Evolutionary conservation across 2,113 vertebrate species (phyloP).

Genomic region (Pogonocichla stellata): DNA sequence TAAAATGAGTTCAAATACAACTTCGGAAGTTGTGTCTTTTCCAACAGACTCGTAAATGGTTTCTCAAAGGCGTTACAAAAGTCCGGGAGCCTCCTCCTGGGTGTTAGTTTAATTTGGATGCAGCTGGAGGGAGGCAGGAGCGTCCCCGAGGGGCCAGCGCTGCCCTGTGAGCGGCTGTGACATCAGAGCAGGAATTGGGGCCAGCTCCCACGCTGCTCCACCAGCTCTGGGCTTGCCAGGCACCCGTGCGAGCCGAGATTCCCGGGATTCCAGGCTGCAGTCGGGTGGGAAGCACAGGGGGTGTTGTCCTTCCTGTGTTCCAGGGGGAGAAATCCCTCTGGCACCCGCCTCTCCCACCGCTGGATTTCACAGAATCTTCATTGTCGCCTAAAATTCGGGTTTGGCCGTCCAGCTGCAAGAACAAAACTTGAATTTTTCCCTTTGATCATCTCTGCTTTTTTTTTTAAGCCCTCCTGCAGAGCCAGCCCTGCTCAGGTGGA

Average conservation of each 20-base stretch:
- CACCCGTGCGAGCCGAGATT: background rate
- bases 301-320: background rate
- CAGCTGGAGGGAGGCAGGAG: background rate
- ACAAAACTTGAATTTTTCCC: background rate
- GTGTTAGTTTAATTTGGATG: background rate
- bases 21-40: background rate
- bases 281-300: background rate
- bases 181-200: background rate
- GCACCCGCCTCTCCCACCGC: background rate
- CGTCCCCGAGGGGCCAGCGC: background rate
- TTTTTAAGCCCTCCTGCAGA: background rate
- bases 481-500: background rate
- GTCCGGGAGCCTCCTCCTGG: background rate
- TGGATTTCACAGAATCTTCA: rapidly evolving
- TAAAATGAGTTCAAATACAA: background rate
- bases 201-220: conserved; percentile 14
- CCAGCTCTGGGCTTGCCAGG: background rate
- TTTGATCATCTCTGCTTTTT: background rate
- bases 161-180: background rate
- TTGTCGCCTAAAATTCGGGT: rapidly evolving
- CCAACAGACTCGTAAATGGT: background rate
- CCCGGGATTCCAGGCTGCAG: background rate
- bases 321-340: background rate
- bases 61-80: background rate
- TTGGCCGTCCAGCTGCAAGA: background rate